These are phyloP conservation scores for Proterorhinus semilunaris DNA, from an alignment of 2,113 vertebrate species.

Conservation along the genomic window DNA sequence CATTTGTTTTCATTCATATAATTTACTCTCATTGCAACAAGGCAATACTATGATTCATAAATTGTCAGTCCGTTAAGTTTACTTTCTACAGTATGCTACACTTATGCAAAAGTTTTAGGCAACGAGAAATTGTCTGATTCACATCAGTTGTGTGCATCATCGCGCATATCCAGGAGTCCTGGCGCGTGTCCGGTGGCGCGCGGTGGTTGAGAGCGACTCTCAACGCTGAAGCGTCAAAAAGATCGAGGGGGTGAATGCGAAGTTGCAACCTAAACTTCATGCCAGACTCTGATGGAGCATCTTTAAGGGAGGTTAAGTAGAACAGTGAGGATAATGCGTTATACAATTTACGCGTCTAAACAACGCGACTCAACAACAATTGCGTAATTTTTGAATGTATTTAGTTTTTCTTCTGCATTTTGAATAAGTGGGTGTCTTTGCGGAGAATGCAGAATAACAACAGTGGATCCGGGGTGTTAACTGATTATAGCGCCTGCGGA, in stretches of 20 bases:
- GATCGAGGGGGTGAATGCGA: conserved; percentile 9
- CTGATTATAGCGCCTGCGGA: conserved; percentile 46
- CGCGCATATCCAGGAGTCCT: not conserved
- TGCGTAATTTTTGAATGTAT: conserved; percentile 3
- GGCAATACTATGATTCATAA: no score
- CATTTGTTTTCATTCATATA: no score
- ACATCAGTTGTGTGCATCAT: not conserved
- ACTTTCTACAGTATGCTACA: no score
- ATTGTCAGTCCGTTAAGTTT: no score
- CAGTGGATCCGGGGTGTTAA: conserved; percentile 35
- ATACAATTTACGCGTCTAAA: not conserved
- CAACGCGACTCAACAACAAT: conserved; percentile 12
- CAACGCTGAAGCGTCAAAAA: conserved; percentile 31
- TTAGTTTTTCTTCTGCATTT: not conserved
- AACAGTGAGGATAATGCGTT: not conserved
- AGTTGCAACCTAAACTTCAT: not conserved
- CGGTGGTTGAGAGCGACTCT: conserved; percentile 20
- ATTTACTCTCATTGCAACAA: no score
- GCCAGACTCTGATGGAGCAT: not conserved
- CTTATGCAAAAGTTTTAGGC: no score
- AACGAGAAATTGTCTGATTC: no score
- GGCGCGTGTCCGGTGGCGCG: conserved; percentile 23
- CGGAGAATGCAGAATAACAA: conserved; percentile 61
- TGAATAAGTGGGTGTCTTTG: not conserved
- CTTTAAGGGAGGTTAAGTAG: not conserved